Base-by-base conservation (phyloP, 2,888 invertebrate genomes). In the Drepana falcataria region DNA sequence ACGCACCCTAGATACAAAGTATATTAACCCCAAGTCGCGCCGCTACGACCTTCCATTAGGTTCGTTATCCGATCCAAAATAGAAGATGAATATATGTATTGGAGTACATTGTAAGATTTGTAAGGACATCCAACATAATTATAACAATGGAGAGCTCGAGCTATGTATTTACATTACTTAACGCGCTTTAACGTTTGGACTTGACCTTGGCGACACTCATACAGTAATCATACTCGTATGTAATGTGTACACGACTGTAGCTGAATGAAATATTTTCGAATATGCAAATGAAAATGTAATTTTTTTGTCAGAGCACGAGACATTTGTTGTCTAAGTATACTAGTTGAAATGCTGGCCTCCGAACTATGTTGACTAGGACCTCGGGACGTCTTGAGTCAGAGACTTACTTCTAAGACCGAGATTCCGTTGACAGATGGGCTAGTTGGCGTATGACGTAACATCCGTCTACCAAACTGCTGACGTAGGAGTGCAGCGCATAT, bases 1-100 rank as follows among this genome's bases (percentile, higher is more conserved):
- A 69, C 66, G 71, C 73, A 79, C 81, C 79, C 79, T 76, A 77
- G 78, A 75, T 75, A 81, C 78, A 75, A 77, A 67, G 87, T 85
- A 69, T 81, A 76, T 80, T 84, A 76, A 86, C 85, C 85, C 73
- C 73, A 68, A 60, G 58, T 63, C 69, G 65, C 70, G 57, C 56
- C 66, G 59, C 63, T 58, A 61, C 77, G 84, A 82, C 83, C 81
- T 85, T 80, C 71, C 64, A 71, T 57, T 65, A 72, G 71, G 78
- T 77, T 78, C 79, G 71, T 71, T 77, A 78, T 75, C 75, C 78
- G 77, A 81, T 77, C 72, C 71, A 63, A 77, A 79, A 79, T 75
- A 77, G 73, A 76, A 75, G 71, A 73, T 71, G 69, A 60, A 62
- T 71, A 59, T 48, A 53, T 54, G 48, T 55, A 57, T n/a, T 33